phyloP scores from a whole-genome alignment of 2,888 invertebrate species.

The Protophormia terraenovae region DNA sequence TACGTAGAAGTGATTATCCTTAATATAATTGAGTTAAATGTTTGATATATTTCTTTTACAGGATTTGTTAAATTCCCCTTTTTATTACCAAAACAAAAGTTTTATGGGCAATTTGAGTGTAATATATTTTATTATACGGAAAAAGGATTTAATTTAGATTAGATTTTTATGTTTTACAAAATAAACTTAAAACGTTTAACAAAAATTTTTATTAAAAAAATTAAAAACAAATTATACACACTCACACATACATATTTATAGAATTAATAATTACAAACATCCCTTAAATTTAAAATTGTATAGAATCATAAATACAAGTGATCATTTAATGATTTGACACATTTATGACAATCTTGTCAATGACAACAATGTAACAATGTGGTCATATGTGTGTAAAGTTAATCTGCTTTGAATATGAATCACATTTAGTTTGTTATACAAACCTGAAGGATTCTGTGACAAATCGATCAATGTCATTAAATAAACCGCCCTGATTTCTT shows the following conservation, averaged over 20 bases:
- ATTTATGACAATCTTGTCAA: constrained; percentile 59
- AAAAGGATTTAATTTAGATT: constrained; percentile 59
- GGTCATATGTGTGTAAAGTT: constrained; percentile 14
- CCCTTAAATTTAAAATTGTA: neutral
- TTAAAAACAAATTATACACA: neutral
- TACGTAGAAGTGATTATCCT: constrained; percentile 7
- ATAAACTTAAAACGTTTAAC: neutral
- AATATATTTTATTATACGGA: constrained; percentile 37
- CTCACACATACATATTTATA: no score
- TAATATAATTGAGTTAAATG: neutral
- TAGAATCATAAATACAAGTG: constrained; percentile 2
- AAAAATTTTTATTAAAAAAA: no score
- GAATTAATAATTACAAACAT: neutral
- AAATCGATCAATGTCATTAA: constrained; percentile 63
- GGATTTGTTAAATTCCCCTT: constrained; percentile 27
- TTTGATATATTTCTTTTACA: neutral
- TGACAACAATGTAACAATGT: constrained; percentile 34
- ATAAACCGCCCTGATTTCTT: constrained; percentile 46
- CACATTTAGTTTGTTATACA: neutral
- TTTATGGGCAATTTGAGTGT: constrained; percentile 52
- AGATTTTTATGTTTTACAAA: constrained; percentile 35
- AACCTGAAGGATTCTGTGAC: neutral
- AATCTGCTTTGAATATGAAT: constrained; percentile 28
- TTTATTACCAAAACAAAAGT: constrained; percentile 38
- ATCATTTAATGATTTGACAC: constrained; percentile 61